Base-by-base conservation (phyloP, 64 coral and sea anemone genomes). In the Astreopora myriophthalma region DNA sequence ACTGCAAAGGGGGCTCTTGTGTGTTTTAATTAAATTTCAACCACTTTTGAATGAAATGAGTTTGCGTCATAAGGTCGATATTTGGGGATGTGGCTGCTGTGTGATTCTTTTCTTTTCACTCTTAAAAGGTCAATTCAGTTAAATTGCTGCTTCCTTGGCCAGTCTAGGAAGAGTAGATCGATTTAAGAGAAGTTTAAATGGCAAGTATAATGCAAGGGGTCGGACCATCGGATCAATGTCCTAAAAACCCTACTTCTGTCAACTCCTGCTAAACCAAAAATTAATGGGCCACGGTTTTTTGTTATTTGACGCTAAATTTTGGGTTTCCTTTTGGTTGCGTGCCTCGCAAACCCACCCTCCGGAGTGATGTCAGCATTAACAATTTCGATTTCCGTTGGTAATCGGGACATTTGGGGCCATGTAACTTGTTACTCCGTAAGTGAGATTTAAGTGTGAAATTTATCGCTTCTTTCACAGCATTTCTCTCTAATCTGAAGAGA, bases 311-410 rank as follows among this genome's bases (percentile, higher is more conserved):
- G 76, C 68, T 79, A 83, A 91, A 70, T 71, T 69, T 71, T 71
- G 64, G 76, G 38, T 91, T 82, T 70, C 58, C 76, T 83, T n/a
- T 11, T 82, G 25, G 37, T 83, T 91, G 76, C 76, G 65, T 82
- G 76, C 31, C 12, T 69, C 65, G 46, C 63, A 35, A 82, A 71
- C 63, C 65, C 38, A 69, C 62, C 46, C 69, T 86, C 39, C 14
- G 17, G 12, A 40, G 61, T 42, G 69, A 71, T 91, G 89, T 91
- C 89, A 91, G 11, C 89, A 64, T 44, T 27, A 91, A 83, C 89
- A 91, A 71, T 91, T 91, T 91, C 16, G 40, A 91, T 91, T 91
- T 82, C 89, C 89, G 89, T 35, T 83, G 64, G 79, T 48, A 58
- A 77, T 79, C 74, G 76, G 74, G 74, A 40, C 88, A 90, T 48